A percentile compares a stretch with the other conserved stretches of the same genome.
These are phyloP conservation scores for Protodeltote pygarga DNA, from an alignment of 2,888 invertebrate genomes.

Conservation along the genomic window DNA sequence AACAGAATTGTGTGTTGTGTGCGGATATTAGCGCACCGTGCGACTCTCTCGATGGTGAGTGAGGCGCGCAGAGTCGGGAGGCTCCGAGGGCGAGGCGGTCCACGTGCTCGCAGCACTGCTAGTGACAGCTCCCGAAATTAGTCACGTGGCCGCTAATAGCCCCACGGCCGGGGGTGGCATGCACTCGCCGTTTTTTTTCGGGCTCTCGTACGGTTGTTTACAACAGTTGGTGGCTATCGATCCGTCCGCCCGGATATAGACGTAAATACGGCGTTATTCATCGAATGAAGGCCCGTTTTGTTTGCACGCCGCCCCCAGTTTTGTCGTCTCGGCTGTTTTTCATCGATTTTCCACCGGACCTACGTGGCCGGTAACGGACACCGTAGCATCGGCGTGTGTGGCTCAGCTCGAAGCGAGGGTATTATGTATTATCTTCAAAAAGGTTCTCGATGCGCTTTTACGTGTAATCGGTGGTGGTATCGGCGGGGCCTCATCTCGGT, in stretches of 20 bases:
- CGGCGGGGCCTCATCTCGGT: conserved; percentile 50
- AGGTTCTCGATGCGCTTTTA: conserved; percentile 74
- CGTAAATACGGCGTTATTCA: conserved; percentile 77
- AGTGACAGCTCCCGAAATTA: conserved; percentile 85
- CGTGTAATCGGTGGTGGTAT: conserved; percentile 64
- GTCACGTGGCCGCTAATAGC: conserved; percentile 85
- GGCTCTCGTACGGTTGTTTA: conserved; percentile 77
- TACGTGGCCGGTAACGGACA: conserved; percentile 35
- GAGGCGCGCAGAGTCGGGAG: conserved; percentile 26
- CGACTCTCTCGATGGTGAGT: conserved; percentile 34
- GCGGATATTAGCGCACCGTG: conserved; percentile 26
- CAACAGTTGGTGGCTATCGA: conserved; percentile 85
- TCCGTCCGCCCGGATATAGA: conserved; percentile 75
- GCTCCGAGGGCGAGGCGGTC: conserved; percentile 47
- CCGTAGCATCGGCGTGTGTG: conserved; percentile 31
- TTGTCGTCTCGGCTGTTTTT: conserved; percentile 72
- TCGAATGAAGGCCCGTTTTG: conserved; percentile 63
- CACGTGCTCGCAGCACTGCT: conserved; percentile 75
- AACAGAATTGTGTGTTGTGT: conserved; percentile 31
- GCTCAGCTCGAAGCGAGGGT: conserved; percentile 45
- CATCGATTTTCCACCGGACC: conserved; percentile 76
- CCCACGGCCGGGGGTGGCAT: conserved; percentile 73
- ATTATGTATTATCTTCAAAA: conserved; percentile 67
- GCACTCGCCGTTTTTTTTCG: conserved; percentile 75
- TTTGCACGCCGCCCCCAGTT: conserved; percentile 66